Evolutionary conservation across 2,888 invertebrate species (phyloP).

Genomic region (Bombyx huttoni): DNA sequence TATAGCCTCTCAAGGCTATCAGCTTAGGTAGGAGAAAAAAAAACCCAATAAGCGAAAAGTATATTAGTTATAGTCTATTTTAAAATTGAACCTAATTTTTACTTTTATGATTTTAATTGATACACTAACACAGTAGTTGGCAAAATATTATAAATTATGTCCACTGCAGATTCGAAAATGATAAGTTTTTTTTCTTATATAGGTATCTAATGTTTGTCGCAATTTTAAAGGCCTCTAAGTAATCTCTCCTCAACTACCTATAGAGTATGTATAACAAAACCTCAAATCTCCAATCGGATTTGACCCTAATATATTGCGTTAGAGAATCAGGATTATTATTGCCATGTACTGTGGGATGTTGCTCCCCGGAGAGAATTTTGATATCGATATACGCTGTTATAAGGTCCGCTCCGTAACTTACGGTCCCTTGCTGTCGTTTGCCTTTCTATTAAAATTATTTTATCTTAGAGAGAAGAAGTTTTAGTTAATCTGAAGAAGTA

Average conservation of each 20-base stretch:
- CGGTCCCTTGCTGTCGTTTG: conserved; percentile 26
- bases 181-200: too few relatives aligned
- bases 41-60: too few relatives aligned
- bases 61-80: too few relatives aligned
- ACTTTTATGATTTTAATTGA: too few relatives aligned
- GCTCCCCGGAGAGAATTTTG: conserved; percentile 27
- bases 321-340: conserved; percentile 13
- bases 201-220: background rate
- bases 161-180: too few relatives aligned
- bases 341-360: conserved; percentile 23
- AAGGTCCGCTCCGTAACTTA: conserved; percentile 27
- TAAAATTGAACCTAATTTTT: too few relatives aligned
- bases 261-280: background rate
- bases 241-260: background rate
- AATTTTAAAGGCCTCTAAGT: background rate
- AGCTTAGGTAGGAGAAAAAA: too few relatives aligned
- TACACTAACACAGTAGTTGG: too few relatives aligned
- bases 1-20: too few relatives aligned
- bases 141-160: too few relatives aligned
- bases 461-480: background rate
- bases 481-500: background rate
- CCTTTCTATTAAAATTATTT: conserved; percentile 26
- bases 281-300: background rate
- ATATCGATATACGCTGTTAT: conserved; percentile 28
- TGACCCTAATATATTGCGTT: conserved; percentile 8